Evolutionary conservation across 2,888 invertebrate species (phyloP), one percentile per base, ranked within the genome.

Genomic region (Lagria hirta): DNA sequence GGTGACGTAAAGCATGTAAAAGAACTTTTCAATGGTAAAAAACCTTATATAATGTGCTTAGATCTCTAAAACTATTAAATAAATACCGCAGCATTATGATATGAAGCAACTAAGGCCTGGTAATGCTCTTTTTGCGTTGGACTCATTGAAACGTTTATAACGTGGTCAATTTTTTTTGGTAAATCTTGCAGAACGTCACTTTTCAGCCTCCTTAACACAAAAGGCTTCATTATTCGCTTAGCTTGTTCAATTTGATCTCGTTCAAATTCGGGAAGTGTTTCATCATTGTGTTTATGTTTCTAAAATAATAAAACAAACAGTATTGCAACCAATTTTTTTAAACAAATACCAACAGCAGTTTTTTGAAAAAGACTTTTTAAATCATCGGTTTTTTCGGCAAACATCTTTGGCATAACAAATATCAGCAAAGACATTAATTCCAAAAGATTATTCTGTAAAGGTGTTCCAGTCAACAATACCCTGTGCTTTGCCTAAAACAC

Each of bases 331-430:
- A n/a, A n/a, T n/a, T n/a, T 13, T 22, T 14, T 22, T 2, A 13
- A 20, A 17, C 3, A 15, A 8, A 14, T 33, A 55, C 79, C 74
- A 61, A 82, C 82, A 11, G 81, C 60, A 65, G 78, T 86, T 70
- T 87, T 89, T 36, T 87, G 84, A 72, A 96, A 96, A 57, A 95
- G 76, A 55, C 82, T 85, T 69, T 92, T 94, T 12, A 96, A 78
- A 57, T 91, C 88, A 0, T 90, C 87, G 1, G 86, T 84, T 71
- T 91, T 92, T 8, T 86, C 86, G 28, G 84, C 84, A 75, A 97
- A 96, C 75, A 96, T 84, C 55, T 92, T 84, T 0, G 96, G 96
- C 94, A 97, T 95, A 14, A 96, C 92, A 70, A 98, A 98, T 61
- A 91, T 89, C 11, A 98, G 76, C 20, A 98, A 73, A 0, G 96